Evolutionary conservation across 2,113 vertebrate genomes (phyloP), one percentile per base, ranked within the genome.

Genomic region (Coryphaenoides rupestris): DNA sequence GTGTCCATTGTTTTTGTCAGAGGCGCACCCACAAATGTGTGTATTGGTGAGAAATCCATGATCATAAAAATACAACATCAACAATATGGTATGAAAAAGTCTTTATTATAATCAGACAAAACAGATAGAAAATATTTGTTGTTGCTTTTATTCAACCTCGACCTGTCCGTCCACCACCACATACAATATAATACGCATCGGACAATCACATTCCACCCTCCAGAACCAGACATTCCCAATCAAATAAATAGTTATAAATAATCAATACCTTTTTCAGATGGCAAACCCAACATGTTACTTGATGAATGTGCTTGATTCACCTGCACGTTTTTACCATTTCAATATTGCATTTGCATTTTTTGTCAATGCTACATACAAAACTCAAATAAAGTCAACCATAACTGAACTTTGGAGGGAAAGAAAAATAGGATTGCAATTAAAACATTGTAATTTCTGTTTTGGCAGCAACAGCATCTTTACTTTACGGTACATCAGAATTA

Each of bases 161-260:
- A 55, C 68, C 49, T n/a, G 60, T 23, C n/a, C 33, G 13, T 40
- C 33, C 33, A 40, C 9, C 13, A 40, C 13, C 66, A 55, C 46
- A 19, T 23, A 63, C 5, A 46, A 21, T 3, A 40, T 40, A 66
- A 55, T 52, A 19, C 21, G 61, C 5, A 52, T n/a, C 3, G 3
- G 5, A 58, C 22, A 17, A 46, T 46, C 52, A 49, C 55, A 50
- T 58, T 45, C 21, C 21, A 47, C 22, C 4, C 1, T 2, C 21
- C 26, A 57, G 3, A 58, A 14, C 10, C 3, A 62, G 54, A 19
- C n/a, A 60, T 58, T 15, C 73, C 21, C 16, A 62, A 62, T 62
- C 58, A 62, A 82, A 80, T 78, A 80, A 82, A 82, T 80, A 83
- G 54, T 49, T 22, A 55, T 64, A 64, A 64, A 45, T 64, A 64